These are phyloP conservation scores for Ramphastos sulfuratus DNA, from an alignment of 2,113 vertebrate species.

Conservation along the genomic window DNA sequence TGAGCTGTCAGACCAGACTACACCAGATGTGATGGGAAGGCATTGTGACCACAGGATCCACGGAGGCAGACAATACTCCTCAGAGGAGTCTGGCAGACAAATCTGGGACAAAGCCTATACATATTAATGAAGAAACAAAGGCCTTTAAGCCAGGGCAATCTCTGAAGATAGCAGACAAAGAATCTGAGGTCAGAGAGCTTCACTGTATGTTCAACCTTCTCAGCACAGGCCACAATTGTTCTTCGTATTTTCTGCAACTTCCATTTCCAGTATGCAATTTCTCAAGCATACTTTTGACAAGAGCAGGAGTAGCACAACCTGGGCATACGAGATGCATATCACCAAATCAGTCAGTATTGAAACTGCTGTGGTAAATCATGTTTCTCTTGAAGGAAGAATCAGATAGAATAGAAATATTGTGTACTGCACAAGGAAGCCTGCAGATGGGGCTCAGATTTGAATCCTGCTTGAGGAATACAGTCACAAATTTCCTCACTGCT, in stretches of 20 bases:
- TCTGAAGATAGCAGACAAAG: constrained; percentile 1
- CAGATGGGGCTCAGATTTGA: background rate
- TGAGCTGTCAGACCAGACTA: background rate
- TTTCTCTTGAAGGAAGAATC: background rate
- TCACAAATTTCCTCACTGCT: background rate
- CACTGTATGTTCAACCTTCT: background rate
- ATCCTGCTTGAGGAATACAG: background rate
- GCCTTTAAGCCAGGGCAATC: constrained; percentile 30
- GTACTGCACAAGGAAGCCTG: background rate
- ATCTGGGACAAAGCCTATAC: constrained; percentile 62
- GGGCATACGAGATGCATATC: fast-evolving
- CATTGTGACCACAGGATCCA: background rate
- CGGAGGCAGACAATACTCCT: constrained; percentile 26
- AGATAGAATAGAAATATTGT: background rate
- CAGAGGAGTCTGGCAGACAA: constrained; percentile 26
- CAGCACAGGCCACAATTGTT: constrained; percentile 23
- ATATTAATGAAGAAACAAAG: constrained; percentile 67
- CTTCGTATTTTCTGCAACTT: background rate
- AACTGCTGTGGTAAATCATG: background rate
- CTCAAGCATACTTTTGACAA: background rate
- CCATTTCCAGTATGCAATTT: background rate
- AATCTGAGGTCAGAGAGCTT: constrained; percentile 30
- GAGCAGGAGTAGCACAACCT: background rate
- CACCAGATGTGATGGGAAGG: background rate
- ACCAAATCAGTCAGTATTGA: background rate